A percentile compares a stretch with the other conserved stretches of the same genome.
Evolutionary conservation across 2,888 invertebrate species (phyloP).

Genomic region (Orthosia incerta): DNA sequence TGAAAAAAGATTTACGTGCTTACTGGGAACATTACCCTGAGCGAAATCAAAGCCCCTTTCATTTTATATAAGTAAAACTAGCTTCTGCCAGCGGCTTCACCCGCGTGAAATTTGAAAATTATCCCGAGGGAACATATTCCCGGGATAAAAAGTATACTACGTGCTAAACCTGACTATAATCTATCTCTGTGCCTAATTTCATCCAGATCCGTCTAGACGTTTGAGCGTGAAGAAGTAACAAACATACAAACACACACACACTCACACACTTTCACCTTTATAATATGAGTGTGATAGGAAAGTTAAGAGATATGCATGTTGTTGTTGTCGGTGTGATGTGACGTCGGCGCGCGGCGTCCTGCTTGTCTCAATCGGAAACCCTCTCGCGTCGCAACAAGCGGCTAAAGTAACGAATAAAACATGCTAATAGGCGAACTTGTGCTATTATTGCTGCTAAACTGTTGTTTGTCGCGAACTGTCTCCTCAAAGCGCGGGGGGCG

Average conservation of each 20-base stretch:
- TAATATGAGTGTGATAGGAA: too few species aligned
- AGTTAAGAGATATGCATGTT: neutral
- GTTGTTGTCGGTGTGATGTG: neutral
- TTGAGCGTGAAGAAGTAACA: too few species aligned
- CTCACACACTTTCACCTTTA: too few species aligned
- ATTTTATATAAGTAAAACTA: neutral
- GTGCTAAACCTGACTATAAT: too few species aligned
- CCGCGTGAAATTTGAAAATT: too few species aligned
- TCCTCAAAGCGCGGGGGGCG: neutral
- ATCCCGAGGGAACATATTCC: too few species aligned
- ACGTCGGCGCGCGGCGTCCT: neutral
- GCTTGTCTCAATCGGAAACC: neutral
- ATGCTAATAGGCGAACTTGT: constrained; percentile 69
- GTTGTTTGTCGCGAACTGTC: constrained; percentile 66
- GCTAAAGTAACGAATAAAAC: constrained; percentile 65
- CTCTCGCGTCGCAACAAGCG: constrained; percentile 15
- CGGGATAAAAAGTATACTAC: too few species aligned
- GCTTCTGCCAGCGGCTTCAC: too few species aligned
- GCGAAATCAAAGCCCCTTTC: neutral
- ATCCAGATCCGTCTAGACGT: too few species aligned
- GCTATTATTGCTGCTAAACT: constrained; percentile 70
- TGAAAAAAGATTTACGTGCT: neutral
- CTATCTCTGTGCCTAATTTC: too few species aligned
- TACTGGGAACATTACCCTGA: neutral
- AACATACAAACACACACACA: too few species aligned